Evolutionary conservation across 2,113 vertebrate genomes (phyloP).

Genomic region (Lagopus leucura): DNA sequence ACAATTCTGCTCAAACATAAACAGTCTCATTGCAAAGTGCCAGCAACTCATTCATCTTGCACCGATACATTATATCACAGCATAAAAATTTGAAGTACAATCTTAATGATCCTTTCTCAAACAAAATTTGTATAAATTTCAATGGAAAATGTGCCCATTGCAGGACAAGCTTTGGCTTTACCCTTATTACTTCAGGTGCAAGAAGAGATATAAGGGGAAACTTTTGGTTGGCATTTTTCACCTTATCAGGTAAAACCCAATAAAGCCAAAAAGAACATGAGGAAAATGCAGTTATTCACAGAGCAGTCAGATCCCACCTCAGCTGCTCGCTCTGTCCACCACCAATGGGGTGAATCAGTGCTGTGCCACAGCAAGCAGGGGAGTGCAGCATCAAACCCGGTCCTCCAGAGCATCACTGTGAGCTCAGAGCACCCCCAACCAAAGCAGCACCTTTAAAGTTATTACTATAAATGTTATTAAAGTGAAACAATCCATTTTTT

Average conservation of each 20-base stretch:
- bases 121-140: constrained; percentile 30
- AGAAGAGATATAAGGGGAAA: constrained; percentile 36
- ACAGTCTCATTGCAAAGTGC: neutral
- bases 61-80: neutral
- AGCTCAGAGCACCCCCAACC: constrained; percentile 13
- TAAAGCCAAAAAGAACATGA: constrained; percentile 78
- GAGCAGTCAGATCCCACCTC: constrained; percentile 44
- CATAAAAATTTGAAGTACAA: constrained; percentile 1
- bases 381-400: neutral
- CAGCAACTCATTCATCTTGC: neutral
- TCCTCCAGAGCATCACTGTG: neutral
- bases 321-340: neutral
- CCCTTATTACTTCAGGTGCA: neutral
- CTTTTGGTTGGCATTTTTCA: constrained; percentile 64
- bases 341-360: neutral
- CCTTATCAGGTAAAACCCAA: constrained; percentile 78
- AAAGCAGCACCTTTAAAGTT: constrained; percentile 42
- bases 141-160: neutral
- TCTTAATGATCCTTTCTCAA: constrained; percentile 9
- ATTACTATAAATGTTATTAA: constrained; percentile 58
- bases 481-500: constrained; percentile 69
- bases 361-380: neutral
- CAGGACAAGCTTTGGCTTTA: neutral
- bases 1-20: neutral
- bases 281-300: constrained; percentile 70